These are phyloP conservation scores for Macaca mulatta DNA, from an alignment of 2,113 vertebrate species.

Conservation along the genomic window DNA sequence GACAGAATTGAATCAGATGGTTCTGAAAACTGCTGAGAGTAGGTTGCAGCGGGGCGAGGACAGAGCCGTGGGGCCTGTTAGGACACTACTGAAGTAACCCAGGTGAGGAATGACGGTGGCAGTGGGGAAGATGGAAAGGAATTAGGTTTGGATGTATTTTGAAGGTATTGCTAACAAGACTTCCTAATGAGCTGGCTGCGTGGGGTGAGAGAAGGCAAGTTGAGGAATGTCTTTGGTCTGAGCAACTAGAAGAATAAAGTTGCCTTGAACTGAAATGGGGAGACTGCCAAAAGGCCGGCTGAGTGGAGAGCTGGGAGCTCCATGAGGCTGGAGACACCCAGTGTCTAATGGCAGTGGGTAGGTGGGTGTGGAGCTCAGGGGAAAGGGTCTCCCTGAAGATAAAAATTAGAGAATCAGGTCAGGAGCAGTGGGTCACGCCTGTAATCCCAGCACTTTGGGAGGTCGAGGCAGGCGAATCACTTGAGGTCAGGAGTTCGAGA, in stretches of 20 bases:
- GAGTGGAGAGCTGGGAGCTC: background rate
- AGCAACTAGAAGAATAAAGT: background rate
- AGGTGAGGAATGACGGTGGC: background rate
- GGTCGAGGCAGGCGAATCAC: too few relatives aligned
- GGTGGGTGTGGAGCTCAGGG: background rate
- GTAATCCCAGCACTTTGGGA: too few relatives aligned
- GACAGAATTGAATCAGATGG: background rate
- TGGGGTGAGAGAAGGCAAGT: background rate
- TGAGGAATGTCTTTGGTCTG: background rate
- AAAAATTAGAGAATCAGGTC: too few relatives aligned
- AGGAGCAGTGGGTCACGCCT: too few relatives aligned
- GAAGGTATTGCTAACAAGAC: background rate
- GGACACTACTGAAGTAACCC: background rate
- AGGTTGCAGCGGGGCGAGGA: background rate
- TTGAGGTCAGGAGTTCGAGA: too few relatives aligned
- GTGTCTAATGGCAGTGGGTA: background rate
- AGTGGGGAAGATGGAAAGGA: background rate
- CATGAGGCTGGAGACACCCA: fast-evolving
- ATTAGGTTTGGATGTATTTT: background rate
- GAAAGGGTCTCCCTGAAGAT: background rate
- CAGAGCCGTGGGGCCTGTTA: background rate
- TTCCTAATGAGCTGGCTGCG: background rate
- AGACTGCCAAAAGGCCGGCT: background rate
- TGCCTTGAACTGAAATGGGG: background rate
- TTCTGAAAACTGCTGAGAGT: background rate